A percentile compares a stretch with the other conserved stretches of the same genome.
Evolutionary conservation across 2,797 vertebrate genomes (phyloP).

Genomic region (Falco peregrinus): DNA sequence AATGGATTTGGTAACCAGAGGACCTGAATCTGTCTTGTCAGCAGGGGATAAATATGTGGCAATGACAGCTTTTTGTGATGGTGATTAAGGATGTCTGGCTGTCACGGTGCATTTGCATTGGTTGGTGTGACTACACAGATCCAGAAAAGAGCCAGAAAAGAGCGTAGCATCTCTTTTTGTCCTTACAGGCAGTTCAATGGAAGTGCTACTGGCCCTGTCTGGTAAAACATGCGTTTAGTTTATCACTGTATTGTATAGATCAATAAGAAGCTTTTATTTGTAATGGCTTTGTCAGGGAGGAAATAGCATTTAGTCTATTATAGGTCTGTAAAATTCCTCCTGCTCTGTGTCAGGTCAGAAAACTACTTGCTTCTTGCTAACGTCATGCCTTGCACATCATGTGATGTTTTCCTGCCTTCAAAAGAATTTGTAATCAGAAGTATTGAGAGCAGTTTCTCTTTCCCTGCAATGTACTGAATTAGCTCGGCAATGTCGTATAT

Average conservation of each 20-base stretch:
- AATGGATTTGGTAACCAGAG: constrained; percentile 8
- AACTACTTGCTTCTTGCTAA: background rate
- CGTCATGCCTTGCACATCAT: background rate
- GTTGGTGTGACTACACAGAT: background rate
- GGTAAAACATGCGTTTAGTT: background rate
- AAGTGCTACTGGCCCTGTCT: background rate
- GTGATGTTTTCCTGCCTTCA: background rate
- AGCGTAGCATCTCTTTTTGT: background rate
- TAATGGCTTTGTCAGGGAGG: background rate
- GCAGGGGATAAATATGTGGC: constrained; percentile 16
- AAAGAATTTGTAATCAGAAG: background rate
- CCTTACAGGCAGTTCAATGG: background rate
- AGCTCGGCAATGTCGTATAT: background rate
- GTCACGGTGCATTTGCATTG: constrained; percentile 29
- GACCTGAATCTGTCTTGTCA: constrained; percentile 19
- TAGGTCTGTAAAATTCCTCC: background rate
- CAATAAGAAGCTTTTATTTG: background rate
- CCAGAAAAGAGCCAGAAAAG: background rate
- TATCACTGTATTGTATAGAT: background rate
- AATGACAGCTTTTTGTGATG: constrained; percentile 30
- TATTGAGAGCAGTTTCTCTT: background rate
- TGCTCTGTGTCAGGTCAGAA: background rate
- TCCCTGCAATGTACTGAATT: background rate
- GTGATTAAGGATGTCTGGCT: constrained; percentile 59
- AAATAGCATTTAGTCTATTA: background rate